Base-by-base conservation (phyloP, 2,113 vertebrate genomes). In the Aspidoscelis tigris region DNA sequence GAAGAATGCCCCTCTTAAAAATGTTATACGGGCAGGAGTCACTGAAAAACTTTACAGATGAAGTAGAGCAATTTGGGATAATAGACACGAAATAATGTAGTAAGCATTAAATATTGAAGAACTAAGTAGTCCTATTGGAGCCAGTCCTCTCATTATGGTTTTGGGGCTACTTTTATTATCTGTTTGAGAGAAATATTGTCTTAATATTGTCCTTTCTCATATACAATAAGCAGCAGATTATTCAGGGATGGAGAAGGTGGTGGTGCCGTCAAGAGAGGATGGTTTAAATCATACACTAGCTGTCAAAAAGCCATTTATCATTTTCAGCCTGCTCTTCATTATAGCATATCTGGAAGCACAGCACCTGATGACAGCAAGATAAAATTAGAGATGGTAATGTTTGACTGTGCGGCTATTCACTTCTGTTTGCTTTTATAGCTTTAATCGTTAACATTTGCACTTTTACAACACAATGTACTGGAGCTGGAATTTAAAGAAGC, bases 231-330 rank as follows among this genome's bases (percentile, higher is more conserved):
- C 39, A 55, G 47, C 24, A 18, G 76, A 90, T 79, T 0, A 0
- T n/a, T 58, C 68, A 66, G n/a, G 33, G 20, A 84, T 84, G 43
- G 81, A 70, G 68, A 87, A 84, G n/a, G 70, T 72, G 47, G 22
- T 50, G n/a, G 50, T 47, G 22, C 76, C 53, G 68, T 88, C 10
- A 70, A 70, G 16, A 33, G 18, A 7, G 22, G 26, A 21, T 55
- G 22, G 43, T 69, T 78, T 4, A 85, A 89, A 80, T 83, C 86
- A 82, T 83, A 91, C 91, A 24, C 33, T 53, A 89, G 69, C 82
- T 93, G 87, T 88, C 89, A 87, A 82, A 92, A 93, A 90, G 14
- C 79, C 93, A 83, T 91, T 90, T 89, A 88, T 70, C 86, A 73
- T 90, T 88, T 89, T 86, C 88, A 89, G 43, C 76, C 86, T 90